These are phyloP conservation scores for Todus mexicanus DNA, from an alignment of 2,797 vertebrate species.

Conservation along the genomic window DNA sequence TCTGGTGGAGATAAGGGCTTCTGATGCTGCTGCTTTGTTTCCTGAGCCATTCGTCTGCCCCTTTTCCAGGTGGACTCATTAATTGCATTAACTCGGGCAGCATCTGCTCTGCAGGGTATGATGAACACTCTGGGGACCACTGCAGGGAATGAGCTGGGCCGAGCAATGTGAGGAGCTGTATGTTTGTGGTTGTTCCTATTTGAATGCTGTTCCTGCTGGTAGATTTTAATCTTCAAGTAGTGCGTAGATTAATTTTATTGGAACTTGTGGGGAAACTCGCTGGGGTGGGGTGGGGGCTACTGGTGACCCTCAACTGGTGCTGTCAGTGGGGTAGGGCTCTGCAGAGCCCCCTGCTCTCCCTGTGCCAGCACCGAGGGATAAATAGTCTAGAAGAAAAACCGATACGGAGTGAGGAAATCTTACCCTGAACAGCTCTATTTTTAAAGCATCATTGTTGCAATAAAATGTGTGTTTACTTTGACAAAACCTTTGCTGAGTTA, in stretches of 20 bases:
- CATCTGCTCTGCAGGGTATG: neutral
- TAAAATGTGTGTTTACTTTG: neutral
- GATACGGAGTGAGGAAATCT: neutral
- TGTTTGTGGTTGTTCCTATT: neutral
- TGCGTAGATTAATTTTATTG: neutral
- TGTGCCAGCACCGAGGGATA: neutral
- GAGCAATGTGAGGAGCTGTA: neutral
- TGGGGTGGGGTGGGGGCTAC: neutral
- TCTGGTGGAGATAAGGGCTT: neutral
- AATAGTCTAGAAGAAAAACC: neutral
- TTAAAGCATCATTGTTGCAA: neutral
- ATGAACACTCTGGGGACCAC: neutral
- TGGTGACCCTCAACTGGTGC: neutral
- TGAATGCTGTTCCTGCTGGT: neutral
- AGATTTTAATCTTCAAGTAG: neutral
- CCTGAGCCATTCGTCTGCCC: neutral
- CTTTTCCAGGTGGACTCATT: conserved; percentile 33
- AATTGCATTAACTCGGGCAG: conserved; percentile 6
- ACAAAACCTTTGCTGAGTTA: conserved; percentile 21
- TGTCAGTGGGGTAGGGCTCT: neutral
- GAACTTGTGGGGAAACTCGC: neutral
- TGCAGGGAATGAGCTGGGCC: neutral
- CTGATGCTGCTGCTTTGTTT: neutral
- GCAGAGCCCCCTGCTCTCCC: neutral
- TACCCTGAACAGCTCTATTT: neutral